Conservation (phyloP, 1,140 invertebrate species). For the Archivesica marissinica region DNA sequence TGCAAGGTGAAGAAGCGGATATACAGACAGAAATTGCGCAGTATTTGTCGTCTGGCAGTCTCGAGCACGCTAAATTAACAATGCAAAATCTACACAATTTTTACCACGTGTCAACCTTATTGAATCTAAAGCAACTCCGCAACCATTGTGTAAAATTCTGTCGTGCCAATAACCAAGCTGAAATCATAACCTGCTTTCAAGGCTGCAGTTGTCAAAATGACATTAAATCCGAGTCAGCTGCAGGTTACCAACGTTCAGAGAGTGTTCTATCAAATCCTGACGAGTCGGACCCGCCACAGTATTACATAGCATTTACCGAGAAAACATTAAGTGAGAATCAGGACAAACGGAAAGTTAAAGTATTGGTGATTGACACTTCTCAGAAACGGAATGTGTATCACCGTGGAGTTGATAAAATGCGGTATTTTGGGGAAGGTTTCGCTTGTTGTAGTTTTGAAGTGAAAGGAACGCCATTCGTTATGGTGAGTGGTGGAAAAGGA, state of each 20-base stretch:
- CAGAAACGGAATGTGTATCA: slow-evolving; percentile 18
- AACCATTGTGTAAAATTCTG: slow-evolving; percentile 45
- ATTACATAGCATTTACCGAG: slow-evolving; percentile 31
- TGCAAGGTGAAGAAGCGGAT: slow-evolving; percentile 23
- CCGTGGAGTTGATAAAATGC: slow-evolving; percentile 22
- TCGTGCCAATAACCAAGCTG: background rate
- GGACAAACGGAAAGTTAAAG: slow-evolving; percentile 15
- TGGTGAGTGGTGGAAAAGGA: slow-evolving; percentile 23
- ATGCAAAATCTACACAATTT: slow-evolving; percentile 46
- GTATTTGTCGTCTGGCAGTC: slow-evolving; percentile 47
- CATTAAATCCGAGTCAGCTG: slow-evolving; percentile 6
- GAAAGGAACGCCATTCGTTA: slow-evolving; percentile 36
- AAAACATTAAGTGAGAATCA: background rate
- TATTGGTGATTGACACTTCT: slow-evolving; percentile 45
- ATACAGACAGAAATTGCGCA: slow-evolving; percentile 14
- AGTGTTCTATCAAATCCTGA: slow-evolving; percentile 41
- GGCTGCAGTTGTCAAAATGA: slow-evolving; percentile 25
- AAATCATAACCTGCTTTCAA: slow-evolving; percentile 16
- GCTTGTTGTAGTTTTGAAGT: slow-evolving; percentile 39
- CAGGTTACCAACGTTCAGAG: slow-evolving; percentile 27
- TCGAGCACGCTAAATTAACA: slow-evolving; percentile 25
- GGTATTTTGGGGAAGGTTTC: slow-evolving; percentile 36
- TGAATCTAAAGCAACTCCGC: slow-evolving; percentile 32
- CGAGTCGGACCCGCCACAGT: slow-evolving; percentile 34
- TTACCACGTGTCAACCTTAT: slow-evolving; percentile 34